phyloP scores from a whole-genome alignment of 2,888 invertebrate species.

The Drosophila tanythrix region DNA sequence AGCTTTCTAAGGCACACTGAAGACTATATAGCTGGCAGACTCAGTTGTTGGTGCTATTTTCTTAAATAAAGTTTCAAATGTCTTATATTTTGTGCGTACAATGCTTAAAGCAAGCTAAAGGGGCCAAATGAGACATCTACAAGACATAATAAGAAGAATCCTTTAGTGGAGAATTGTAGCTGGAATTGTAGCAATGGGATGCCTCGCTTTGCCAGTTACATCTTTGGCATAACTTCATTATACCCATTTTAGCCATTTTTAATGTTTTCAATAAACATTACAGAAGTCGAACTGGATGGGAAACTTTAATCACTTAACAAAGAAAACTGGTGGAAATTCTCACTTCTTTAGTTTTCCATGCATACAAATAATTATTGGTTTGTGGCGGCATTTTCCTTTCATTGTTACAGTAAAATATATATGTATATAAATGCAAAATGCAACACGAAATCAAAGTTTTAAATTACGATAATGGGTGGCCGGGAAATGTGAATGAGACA shows the following conservation, averaged over 20 bases:
- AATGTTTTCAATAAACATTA: neutral
- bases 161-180: neutral
- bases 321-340: neutral
- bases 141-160: neutral
- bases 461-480: slow-evolving; percentile 36
- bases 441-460: slow-evolving; percentile 35
- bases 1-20: neutral
- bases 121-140: neutral
- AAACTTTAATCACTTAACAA: neutral
- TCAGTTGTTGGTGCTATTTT: neutral
- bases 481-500: slow-evolving; percentile 48
- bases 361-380: slow-evolving; percentile 3
- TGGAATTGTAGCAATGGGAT: neutral
- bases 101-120: neutral
- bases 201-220: too few relatives aligned
- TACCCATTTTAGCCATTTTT: too few relatives aligned
- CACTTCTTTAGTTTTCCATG: neutral
- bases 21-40: neutral
- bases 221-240: too few relatives aligned
- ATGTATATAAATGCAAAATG: neutral
- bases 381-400: slow-evolving; percentile 46
- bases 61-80: neutral
- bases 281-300: neutral
- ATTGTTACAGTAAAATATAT: slow-evolving; percentile 22
- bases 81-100: neutral